These are phyloP conservation scores for Mungos mungo DNA, from an alignment of 2,113 vertebrate genomes.

Conservation along the genomic window DNA sequence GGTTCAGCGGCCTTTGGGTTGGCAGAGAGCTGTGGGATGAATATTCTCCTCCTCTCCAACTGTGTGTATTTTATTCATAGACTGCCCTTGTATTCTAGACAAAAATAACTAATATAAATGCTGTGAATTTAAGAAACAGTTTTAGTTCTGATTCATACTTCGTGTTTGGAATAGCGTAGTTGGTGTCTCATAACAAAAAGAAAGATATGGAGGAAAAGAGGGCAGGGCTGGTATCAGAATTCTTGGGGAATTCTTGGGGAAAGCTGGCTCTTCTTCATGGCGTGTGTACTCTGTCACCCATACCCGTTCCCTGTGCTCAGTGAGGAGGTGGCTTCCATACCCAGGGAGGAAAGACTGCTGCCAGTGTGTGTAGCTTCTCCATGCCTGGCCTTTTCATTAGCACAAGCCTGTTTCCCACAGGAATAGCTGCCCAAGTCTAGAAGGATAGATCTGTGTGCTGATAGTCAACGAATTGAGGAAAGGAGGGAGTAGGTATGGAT, in stretches of 20 bases:
- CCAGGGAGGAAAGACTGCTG: background rate
- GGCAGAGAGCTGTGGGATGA: constrained; percentile 60
- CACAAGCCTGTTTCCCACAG: background rate
- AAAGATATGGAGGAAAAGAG: background rate
- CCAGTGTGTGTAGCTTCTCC: background rate
- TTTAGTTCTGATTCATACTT: constrained; percentile 69
- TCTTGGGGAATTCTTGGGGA: constrained; percentile 6
- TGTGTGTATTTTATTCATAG: constrained; percentile 76
- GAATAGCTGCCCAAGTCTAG: background rate
- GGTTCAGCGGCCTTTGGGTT: constrained; percentile 63
- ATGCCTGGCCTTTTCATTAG: background rate
- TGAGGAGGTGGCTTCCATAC: background rate
- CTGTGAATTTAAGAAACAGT: constrained; percentile 66
- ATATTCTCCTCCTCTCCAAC: constrained; percentile 68
- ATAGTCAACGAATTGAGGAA: background rate
- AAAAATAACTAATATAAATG: constrained; percentile 75
- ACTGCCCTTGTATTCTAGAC: constrained; percentile 67
- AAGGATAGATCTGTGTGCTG: background rate
- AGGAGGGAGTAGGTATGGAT: background rate
- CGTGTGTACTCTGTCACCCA: rapidly evolving
- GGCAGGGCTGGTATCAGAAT: background rate
- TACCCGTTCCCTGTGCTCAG: background rate
- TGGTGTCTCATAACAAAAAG: constrained; percentile 54
- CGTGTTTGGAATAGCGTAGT: constrained; percentile 62
- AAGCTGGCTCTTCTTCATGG: background rate